Conservation (phyloP, 1,140 invertebrate genomes). For the Fopius arisanus region DNA sequence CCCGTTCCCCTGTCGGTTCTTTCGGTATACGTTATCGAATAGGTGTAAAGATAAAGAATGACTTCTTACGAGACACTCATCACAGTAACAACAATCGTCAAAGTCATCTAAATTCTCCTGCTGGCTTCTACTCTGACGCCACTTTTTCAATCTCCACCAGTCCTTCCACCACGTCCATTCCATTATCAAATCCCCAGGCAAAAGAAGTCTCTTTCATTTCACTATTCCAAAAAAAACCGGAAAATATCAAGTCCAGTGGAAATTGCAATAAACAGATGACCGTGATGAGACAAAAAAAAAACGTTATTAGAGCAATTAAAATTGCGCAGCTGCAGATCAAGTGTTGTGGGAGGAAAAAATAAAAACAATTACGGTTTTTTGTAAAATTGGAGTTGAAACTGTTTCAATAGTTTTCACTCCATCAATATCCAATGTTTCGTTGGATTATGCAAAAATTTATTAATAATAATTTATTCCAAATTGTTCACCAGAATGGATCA, state of each 20-base stretch:
- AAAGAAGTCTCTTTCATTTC: neutral
- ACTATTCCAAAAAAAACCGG: neutral
- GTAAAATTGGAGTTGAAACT: neutral
- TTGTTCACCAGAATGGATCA: too few relatives aligned
- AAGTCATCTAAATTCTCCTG: constrained; percentile 56
- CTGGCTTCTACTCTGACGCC: constrained; percentile 61
- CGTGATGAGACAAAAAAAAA: neutral
- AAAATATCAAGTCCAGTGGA: neutral
- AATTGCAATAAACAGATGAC: neutral
- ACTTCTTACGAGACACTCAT: constrained; percentile 70
- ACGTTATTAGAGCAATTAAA: neutral
- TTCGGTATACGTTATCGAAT: too few relatives aligned
- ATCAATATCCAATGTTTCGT: too few relatives aligned
- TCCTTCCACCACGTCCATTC: constrained; percentile 80
- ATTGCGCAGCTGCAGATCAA: constrained; percentile 14
- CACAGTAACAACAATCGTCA: constrained; percentile 75
- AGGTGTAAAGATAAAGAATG: neutral
- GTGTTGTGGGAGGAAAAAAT: neutral
- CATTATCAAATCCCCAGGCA: constrained; percentile 55
- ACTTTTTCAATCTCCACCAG: constrained; percentile 78
- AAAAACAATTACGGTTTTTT: neutral
- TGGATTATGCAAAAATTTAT: too few relatives aligned
- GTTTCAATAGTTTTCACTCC: too few relatives aligned
- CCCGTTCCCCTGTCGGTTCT: too few relatives aligned
- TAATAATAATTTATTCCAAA: too few relatives aligned